These are phyloP conservation scores for Smithornis capensis DNA, from an alignment of 2,113 vertebrate species.

Conservation along the genomic window DNA sequence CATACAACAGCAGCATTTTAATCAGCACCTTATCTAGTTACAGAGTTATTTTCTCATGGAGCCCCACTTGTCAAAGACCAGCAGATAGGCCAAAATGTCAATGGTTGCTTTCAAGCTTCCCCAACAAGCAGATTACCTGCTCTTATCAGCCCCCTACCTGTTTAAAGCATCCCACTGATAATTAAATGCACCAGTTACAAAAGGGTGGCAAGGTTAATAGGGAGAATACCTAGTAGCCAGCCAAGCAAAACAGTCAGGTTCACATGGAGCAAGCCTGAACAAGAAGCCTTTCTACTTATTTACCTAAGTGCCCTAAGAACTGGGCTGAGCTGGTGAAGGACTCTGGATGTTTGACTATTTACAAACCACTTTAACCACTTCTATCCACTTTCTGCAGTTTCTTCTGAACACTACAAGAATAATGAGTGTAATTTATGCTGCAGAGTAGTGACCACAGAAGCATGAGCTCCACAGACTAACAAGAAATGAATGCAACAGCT, in stretches of 20 bases:
- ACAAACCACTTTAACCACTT: slow-evolving; percentile 76
- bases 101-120: slow-evolving; percentile 66
- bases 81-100: slow-evolving; percentile 66
- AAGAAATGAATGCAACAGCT: background rate
- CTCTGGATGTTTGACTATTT: slow-evolving; percentile 68
- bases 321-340: slow-evolving; percentile 70
- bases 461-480: background rate
- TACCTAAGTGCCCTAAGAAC: slow-evolving; percentile 72
- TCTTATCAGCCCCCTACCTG: slow-evolving; percentile 84
- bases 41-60: slow-evolving; percentile 69
- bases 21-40: slow-evolving; percentile 57
- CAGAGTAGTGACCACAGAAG: background rate
- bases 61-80: slow-evolving; percentile 55
- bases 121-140: slow-evolving; percentile 64
- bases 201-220: slow-evolving; percentile 95
- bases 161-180: slow-evolving; percentile 85
- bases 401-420: slow-evolving; percentile 22
- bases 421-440: slow-evolving; percentile 3
- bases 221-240: slow-evolving; percentile 91
- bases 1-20: slow-evolving; percentile 36
- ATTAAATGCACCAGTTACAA: slow-evolving; percentile 93
- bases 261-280: slow-evolving; percentile 89
- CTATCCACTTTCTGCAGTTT: slow-evolving; percentile 68
- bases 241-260: slow-evolving; percentile 89
- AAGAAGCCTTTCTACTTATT: slow-evolving; percentile 88